These are phyloP conservation scores for Sipha flava DNA, from an alignment of 1,140 invertebrate genomes.

Conservation along the genomic window DNA sequence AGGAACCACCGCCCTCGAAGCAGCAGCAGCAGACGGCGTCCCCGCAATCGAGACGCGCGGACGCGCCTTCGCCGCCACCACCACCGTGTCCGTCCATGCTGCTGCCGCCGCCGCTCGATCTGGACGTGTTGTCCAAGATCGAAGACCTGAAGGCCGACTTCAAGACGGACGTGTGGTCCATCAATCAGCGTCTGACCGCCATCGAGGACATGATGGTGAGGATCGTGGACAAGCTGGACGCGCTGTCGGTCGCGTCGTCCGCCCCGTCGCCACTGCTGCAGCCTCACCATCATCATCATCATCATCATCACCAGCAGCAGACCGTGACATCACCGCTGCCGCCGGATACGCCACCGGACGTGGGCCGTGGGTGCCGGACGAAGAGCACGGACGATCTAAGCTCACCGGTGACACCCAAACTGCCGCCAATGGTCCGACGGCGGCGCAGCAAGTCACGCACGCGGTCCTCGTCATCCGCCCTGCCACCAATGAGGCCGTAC, in stretches of 20 bases:
- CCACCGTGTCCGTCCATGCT: constrained; percentile 39
- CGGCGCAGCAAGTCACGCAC: constrained; percentile 60
- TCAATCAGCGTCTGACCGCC: constrained; percentile 35
- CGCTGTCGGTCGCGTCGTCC: not conserved
- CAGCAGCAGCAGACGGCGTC: constrained; percentile 40
- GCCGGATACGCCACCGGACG: not conserved
- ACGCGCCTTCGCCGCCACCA: constrained; percentile 42
- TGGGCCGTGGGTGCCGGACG: not conserved
- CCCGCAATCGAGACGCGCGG: constrained; percentile 42
- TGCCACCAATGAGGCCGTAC: constrained; percentile 46
- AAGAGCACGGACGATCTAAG: constrained; percentile 47
- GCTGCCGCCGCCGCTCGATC: constrained; percentile 36
- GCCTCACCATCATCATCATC: too few species aligned
- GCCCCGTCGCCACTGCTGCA: not conserved
- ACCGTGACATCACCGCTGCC: not conserved
- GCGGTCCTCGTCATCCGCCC: constrained; percentile 52
- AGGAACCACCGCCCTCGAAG: constrained; percentile 41
- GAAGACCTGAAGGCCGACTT: constrained; percentile 35
- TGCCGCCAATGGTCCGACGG: constrained; percentile 57
- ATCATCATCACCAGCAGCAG: too few species aligned
- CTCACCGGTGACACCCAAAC: constrained; percentile 47
- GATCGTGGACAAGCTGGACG: constrained; percentile 37
- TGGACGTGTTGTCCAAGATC: constrained; percentile 20
- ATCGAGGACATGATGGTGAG: constrained; percentile 34
- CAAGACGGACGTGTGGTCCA: constrained; percentile 40